Conservation (phyloP, 2,113 vertebrate species). For the Oreochromis tanganicae region DNA sequence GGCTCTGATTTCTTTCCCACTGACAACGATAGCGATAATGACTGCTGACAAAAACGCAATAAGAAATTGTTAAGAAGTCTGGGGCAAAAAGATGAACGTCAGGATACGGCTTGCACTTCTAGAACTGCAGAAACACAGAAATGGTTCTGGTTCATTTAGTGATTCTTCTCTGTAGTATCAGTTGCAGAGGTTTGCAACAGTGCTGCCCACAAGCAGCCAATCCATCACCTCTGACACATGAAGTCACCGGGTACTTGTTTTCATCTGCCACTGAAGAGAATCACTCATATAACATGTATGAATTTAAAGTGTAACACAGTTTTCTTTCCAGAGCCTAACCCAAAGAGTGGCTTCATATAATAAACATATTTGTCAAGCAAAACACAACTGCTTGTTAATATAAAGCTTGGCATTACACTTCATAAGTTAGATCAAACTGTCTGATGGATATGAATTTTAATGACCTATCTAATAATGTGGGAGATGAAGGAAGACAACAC, state of each 20-base stretch:
- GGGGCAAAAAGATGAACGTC: not conserved
- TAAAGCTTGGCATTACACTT: not conserved
- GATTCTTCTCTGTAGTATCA: not conserved
- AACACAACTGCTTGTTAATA: not conserved
- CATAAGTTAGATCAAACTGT: not conserved
- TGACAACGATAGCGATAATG: slow-evolving; percentile 73
- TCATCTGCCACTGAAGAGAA: not conserved
- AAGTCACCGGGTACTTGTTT: not conserved
- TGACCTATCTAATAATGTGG: not conserved
- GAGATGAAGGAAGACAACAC: not conserved
- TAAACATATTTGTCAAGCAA: not conserved
- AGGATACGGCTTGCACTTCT: not conserved
- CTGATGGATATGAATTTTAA: not conserved
- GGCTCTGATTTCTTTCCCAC: slow-evolving; percentile 71
- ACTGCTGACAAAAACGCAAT: slow-evolving; percentile 74
- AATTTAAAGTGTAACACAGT: not conserved
- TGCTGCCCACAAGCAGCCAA: not conserved
- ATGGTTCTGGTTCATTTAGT: not conserved
- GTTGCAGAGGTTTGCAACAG: not conserved
- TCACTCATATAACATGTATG: not conserved
- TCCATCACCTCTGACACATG: not conserved
- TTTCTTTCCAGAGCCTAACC: not conserved
- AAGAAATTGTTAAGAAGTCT: slow-evolving; percentile 52
- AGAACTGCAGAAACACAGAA: not conserved
- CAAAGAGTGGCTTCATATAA: not conserved